Base-by-base conservation (phyloP, 2,797 vertebrate genomes). In the Sciaenops ocellatus region DNA sequence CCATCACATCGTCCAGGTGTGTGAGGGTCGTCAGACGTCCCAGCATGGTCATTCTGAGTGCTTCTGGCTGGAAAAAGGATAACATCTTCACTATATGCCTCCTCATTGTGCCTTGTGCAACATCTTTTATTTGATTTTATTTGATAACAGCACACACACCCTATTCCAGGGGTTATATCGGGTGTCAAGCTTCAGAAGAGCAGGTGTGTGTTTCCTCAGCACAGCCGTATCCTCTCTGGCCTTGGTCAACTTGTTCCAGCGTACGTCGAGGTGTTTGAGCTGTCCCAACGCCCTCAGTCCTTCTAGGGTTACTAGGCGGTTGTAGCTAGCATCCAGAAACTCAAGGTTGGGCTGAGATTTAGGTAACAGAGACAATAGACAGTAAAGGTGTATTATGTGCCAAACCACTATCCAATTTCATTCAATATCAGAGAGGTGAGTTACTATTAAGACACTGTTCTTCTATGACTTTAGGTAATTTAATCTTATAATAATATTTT, bases 321-420 rank as follows among this genome's bases (percentile, higher is more conserved):
- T 98, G 78, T 94, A 95, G 87, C 96, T 98, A 44, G 92, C 95
- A 62, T 97, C 92, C 92, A 97, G 91, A 91, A 93, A 95, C 92
- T 97, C 94, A 72, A 95, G 90, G 80, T 92, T 96, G 26, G 93
- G 91, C 97, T 99, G 91, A 30, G 48, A 75, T 75, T 73, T 74
- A 8, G 18, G 8, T 22, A 56, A 68, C 17, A 79, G 22, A 74
- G 15, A 30, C 3, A 57, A 59, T 12, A 61, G 6, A 74, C 15
- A 5, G 26, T 78, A 38, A 38, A 51, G 12, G 3, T 0, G 3
- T 20, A 46, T 59, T 47, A 66, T 26, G 12, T 69, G 26, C 8
- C 10, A 22, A 2, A 5, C 17, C 11, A n/a, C 13, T 13, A 59
- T 10, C 9, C 0, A 59, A 26, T 51, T 12, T 8, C 24, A 64